These are phyloP conservation scores for Ramphastos sulfuratus DNA, from an alignment of 2,113 vertebrate species.

Conservation along the genomic window DNA sequence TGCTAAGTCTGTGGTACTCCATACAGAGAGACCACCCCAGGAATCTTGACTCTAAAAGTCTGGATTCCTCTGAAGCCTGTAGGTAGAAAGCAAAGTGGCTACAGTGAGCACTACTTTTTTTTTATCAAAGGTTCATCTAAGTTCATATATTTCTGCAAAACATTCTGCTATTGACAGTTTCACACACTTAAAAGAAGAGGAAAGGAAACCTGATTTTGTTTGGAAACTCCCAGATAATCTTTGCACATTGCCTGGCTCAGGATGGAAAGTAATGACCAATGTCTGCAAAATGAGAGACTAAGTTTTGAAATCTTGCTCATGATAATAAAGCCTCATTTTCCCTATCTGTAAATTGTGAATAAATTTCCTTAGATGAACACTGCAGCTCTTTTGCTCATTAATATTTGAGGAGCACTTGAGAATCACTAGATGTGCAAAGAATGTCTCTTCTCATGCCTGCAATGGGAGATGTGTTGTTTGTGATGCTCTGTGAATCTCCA, in stretches of 20 bases:
- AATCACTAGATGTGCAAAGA: background rate
- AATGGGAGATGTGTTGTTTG: background rate
- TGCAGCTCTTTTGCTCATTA: background rate
- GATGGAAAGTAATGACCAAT: background rate
- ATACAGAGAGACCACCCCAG: background rate
- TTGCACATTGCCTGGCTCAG: background rate
- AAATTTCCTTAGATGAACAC: background rate
- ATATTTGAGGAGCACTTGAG: background rate
- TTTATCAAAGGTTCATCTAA: background rate
- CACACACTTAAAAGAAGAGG: background rate
- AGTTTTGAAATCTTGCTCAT: background rate
- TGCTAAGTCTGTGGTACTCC: background rate
- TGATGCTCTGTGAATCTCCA: slow-evolving; percentile 1
- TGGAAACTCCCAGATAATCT: background rate
- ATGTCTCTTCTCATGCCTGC: background rate
- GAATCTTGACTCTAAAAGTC: background rate
- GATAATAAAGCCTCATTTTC: background rate
- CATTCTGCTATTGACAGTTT: background rate
- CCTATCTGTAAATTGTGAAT: background rate
- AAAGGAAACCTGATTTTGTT: background rate
- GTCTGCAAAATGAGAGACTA: background rate
- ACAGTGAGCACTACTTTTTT: background rate
- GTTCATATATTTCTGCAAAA: background rate
- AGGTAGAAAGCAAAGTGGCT: background rate
- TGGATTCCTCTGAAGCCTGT: background rate